Conservation (phyloP, 2,113 vertebrate species). For the Xiphophorus hellerii region DNA sequence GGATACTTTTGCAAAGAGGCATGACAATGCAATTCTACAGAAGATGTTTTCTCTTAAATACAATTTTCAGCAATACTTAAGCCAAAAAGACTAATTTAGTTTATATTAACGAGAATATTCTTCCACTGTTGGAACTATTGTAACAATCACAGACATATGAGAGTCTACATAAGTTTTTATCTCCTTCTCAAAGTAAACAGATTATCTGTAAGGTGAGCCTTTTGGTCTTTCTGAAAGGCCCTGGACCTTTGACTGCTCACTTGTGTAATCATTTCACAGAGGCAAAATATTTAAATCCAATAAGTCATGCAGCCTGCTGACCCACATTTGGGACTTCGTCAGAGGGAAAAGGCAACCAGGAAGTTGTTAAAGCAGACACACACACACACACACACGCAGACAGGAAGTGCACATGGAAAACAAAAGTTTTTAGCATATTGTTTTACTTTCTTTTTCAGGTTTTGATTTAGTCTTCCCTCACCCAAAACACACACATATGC, state of each 20-base stretch:
- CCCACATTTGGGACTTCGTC: constrained; percentile 67
- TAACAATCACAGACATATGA: not conserved
- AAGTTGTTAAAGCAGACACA: constrained; percentile 56
- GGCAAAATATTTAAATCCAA: constrained; percentile 40
- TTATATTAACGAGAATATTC: too few relatives aligned
- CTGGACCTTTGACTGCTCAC: constrained; percentile 5
- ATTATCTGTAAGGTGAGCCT: not conserved
- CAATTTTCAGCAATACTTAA: too few relatives aligned
- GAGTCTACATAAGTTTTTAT: constrained; percentile 15
- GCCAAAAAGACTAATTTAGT: too few relatives aligned
- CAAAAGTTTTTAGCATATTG: constrained; percentile 40
- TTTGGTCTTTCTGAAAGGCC: not conserved
- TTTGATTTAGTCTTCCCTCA: not conserved
- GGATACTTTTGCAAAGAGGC: too few relatives aligned
- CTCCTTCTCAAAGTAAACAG: not conserved
- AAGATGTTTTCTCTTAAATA: too few relatives aligned
- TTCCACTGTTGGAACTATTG: too few relatives aligned
- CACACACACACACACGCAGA: not conserved
- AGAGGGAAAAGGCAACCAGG: constrained; percentile 51
- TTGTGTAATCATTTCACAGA: constrained; percentile 35
- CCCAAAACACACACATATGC: too few relatives aligned
- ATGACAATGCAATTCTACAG: too few relatives aligned
- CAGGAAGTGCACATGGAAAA: constrained; percentile 47
- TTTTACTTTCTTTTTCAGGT: constrained; percentile 14
- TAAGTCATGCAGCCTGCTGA: constrained; percentile 65